These are phyloP conservation scores for Heliconius ethilla DNA, from an alignment of 2,888 invertebrate species.

Conservation along the genomic window DNA sequence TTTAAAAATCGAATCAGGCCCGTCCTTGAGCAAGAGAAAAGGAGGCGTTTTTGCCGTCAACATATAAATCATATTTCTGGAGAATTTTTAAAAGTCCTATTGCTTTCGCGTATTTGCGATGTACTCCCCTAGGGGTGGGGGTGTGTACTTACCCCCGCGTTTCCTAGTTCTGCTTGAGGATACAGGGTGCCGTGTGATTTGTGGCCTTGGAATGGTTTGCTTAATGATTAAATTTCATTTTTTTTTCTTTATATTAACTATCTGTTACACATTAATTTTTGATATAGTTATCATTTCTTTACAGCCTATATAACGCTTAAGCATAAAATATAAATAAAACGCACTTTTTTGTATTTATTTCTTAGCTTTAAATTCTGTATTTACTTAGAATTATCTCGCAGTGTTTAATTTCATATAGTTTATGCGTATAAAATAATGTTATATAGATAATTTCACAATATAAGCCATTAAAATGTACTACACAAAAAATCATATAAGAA, in stretches of 20 bases:
- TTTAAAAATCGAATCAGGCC: conserved; percentile 82
- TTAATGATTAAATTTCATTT: conserved; percentile 24
- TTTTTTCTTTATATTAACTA: background rate
- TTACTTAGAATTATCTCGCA: no score
- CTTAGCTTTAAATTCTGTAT: background rate
- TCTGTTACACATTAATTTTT: background rate
- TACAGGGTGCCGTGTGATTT: conserved; percentile 59
- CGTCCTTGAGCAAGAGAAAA: conserved; percentile 76
- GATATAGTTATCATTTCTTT: background rate
- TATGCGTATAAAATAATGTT: background rate
- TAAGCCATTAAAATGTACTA: background rate
- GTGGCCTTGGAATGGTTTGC: conserved; percentile 46
- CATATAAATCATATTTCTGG: conserved; percentile 83
- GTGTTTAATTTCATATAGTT: background rate
- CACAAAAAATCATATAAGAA: background rate
- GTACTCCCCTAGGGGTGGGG: conserved; percentile 73
- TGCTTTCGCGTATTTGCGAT: conserved; percentile 83
- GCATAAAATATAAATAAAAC: background rate
- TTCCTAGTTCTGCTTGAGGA: conserved; percentile 74
- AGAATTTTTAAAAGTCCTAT: conserved; percentile 83
- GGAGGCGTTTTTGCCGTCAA: conserved; percentile 77
- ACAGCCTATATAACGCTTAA: background rate
- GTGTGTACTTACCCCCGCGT: conserved; percentile 81
- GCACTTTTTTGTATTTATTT: background rate
- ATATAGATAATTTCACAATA: background rate